Conservation (phyloP, 2,113 vertebrate genomes). For the Psittacara wagleri region DNA sequence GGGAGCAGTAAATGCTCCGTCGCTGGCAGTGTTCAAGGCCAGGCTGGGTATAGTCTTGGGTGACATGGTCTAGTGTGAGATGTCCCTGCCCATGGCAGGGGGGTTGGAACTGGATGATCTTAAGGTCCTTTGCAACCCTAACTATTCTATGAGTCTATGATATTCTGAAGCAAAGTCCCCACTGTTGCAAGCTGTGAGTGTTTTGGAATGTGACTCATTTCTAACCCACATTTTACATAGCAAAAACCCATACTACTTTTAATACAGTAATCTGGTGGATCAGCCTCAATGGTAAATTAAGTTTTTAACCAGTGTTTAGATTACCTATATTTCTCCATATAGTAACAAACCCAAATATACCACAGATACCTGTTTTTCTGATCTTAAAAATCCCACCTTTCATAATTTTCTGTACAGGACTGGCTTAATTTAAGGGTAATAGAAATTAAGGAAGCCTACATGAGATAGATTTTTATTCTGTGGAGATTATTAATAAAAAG, state of each 20-base stretch:
- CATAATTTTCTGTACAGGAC: constrained; percentile 39
- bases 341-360: constrained; percentile 10
- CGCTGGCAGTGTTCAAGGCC: not conserved
- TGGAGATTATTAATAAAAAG: not conserved
- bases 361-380: constrained; percentile 40
- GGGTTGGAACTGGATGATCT: not conserved
- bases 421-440: constrained; percentile 37
- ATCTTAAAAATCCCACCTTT: constrained; percentile 36
- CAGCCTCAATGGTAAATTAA: constrained; percentile 43
- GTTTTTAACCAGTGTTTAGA: constrained; percentile 54
- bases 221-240: not conserved
- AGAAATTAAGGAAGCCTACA: not conserved
- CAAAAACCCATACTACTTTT: not conserved
- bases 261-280: not conserved
- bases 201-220: not conserved
- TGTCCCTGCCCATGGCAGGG: not conserved
- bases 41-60: not conserved
- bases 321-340: not conserved
- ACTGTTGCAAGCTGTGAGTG: not conserved
- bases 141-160: not conserved
- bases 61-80: not conserved
- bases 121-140: not conserved
- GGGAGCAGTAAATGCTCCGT: not conserved
- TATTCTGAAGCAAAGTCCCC: not conserved
- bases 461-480: not conserved